Evolutionary conservation across 2,113 vertebrate species (phyloP).

Genomic region (Nerophis lumbriciformis): DNA sequence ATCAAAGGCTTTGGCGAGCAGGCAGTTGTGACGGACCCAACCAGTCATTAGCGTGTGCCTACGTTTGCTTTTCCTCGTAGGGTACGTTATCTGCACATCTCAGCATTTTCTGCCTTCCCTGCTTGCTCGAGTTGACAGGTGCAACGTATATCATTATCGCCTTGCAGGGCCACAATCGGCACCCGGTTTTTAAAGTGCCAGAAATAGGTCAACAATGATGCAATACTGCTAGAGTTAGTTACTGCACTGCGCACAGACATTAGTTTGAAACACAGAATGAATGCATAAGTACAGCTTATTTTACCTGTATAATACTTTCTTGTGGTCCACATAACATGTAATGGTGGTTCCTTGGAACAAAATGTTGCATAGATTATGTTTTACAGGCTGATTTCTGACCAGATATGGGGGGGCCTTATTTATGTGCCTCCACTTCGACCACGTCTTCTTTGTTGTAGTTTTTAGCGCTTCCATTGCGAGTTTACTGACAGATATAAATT

Average conservation of each 20-base stretch:
- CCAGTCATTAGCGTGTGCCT: constrained; percentile 11
- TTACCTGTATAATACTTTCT: no score
- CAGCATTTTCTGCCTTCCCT: constrained; percentile 18
- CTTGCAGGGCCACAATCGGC: neutral
- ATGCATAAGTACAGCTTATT: no score
- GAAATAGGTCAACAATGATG: constrained; percentile 1
- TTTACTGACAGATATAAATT: no score
- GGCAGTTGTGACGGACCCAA: neutral
- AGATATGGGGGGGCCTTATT: no score
- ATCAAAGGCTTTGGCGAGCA: constrained; percentile 10
- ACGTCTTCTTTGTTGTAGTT: no score
- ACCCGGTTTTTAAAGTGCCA: neutral
- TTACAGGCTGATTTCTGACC: no score
- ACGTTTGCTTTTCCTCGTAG: constrained; percentile 13
- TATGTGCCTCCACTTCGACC: no score
- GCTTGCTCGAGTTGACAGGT: neutral
- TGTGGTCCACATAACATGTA: no score
- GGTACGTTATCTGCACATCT: constrained; percentile 22
- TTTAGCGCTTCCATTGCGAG: no score
- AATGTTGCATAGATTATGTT: no score
- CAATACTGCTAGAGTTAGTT: neutral
- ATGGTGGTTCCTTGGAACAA: no score
- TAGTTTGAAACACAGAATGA: neutral
- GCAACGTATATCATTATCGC: neutral
- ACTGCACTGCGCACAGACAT: neutral